Base-by-base conservation (phyloP, 2,797 vertebrate genomes). In the Yasuhikotakia modesta region DNA sequence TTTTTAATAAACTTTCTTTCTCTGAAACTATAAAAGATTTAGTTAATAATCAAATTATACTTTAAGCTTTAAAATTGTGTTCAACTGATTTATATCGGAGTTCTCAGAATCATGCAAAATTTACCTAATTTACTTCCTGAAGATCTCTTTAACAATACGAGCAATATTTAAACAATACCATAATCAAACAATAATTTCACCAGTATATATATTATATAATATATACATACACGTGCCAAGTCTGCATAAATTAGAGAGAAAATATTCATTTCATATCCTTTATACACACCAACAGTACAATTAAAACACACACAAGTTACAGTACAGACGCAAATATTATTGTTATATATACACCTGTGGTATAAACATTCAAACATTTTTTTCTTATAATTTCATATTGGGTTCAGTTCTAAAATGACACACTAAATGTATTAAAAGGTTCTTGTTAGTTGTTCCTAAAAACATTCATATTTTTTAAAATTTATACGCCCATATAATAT, bases 241-340 rank as follows among this genome's bases (percentile, higher is more conserved):
- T 11, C n/a, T 8, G 52, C 19, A 10, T 10, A 19, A 1, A n/a
- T 53, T 53, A 19, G n/a, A n/a, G 2, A 5, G 4, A 8, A 5
- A 19, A 53, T 53, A 19, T 8, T 52, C 4, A 30, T 13, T 58
- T 70, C n/a, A 32, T 21, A 48, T 21, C 0, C 0, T 45, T 19
- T 48, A 32, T 14, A 50, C 4, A 50, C 21, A 52, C 11, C 16
- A 48, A 67, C 24, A 30, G 4, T 6, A 32, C 12, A 55, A 16
- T 24, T 55, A 17, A 75, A 66, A 66, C 19, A 24, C 12, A 55
- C n/a, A 35, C 7, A 1, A 58, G 21, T 12, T 32, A 32, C 5
- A 32, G 13, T 58, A 70, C 14, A 69, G 17, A 50, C 45, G 30
- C 66, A 6, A n/a, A 57, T 55, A 55, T 70, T 55, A 12, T 68